Conservation (phyloP, 2,113 vertebrate species). For the Fukomys damarensis region DNA sequence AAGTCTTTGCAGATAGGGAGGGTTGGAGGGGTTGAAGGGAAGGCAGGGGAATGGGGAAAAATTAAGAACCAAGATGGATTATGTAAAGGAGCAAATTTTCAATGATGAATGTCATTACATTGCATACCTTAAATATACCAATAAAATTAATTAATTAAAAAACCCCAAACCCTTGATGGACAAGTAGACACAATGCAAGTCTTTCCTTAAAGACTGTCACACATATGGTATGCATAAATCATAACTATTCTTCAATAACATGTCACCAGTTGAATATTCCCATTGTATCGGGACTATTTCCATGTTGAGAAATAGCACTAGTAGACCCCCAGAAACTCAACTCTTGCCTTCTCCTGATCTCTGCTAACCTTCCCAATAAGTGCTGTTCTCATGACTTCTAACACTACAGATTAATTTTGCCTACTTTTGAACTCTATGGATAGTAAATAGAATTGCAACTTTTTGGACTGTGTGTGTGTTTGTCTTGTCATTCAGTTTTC, state of each 20-base stretch:
- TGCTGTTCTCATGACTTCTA: not conserved
- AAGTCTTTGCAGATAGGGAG: no score
- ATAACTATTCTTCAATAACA: not conserved
- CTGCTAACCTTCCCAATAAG: not conserved
- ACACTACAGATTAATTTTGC: not conserved
- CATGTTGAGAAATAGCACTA: not conserved
- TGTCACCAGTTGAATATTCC: not conserved
- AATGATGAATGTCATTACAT: no score
- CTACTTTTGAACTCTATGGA: not conserved
- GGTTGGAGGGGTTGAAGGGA: no score
- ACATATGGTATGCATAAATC: not conserved
- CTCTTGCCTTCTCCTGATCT: not conserved
- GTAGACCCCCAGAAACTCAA: not conserved
- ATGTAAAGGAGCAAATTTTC: no score
- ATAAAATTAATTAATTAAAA: no score
- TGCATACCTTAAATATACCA: no score
- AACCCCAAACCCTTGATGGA: not conserved
- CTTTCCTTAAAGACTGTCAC: slow-evolving; percentile 11
- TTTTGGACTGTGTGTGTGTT: not conserved
- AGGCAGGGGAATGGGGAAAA: no score
- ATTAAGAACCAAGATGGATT: no score
- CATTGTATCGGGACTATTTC: not conserved
- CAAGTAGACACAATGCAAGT: not conserved
- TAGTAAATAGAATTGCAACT: not conserved
- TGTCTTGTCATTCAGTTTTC: not conserved